Evolutionary conservation across 2,888 invertebrate species (phyloP).

Genomic region (Trypoxylon attenuatum): DNA sequence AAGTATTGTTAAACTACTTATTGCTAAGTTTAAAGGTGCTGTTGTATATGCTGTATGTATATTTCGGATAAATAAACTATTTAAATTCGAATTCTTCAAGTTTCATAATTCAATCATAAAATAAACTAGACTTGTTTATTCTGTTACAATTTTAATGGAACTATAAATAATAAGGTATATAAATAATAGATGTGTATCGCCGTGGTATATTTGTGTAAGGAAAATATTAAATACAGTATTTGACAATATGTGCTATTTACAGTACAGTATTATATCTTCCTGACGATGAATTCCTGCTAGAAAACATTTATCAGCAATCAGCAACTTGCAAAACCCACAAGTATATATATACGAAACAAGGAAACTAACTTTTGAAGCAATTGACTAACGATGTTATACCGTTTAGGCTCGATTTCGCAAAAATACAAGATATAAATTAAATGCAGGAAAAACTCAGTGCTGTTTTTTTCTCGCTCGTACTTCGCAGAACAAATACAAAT

Average conservation of each 20-base stretch:
- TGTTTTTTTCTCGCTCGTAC: no score
- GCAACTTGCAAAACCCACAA: no score
- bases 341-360: no score
- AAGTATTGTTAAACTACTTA: background rate
- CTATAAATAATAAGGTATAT: constrained; percentile 59
- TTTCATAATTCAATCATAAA: no score
- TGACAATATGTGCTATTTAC: constrained; percentile 62
- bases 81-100: background rate
- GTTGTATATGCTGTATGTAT: background rate
- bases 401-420: no score
- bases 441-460: no score
- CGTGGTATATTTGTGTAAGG: constrained; percentile 48
- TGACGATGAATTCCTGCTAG: no score
- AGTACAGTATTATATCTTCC: constrained; percentile 31
- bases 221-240: constrained; percentile 62
- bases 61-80: background rate
- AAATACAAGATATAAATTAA: no score
- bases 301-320: no score
- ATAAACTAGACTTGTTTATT: background rate
- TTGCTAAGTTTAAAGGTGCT: background rate
- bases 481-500: no score
- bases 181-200: constrained; percentile 62
- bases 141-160: constrained; percentile 58
- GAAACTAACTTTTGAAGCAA: no score
- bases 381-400: no score